Evolutionary conservation across 2,888 invertebrate species (phyloP).

Genomic region (Plebejus melissa): DNA sequence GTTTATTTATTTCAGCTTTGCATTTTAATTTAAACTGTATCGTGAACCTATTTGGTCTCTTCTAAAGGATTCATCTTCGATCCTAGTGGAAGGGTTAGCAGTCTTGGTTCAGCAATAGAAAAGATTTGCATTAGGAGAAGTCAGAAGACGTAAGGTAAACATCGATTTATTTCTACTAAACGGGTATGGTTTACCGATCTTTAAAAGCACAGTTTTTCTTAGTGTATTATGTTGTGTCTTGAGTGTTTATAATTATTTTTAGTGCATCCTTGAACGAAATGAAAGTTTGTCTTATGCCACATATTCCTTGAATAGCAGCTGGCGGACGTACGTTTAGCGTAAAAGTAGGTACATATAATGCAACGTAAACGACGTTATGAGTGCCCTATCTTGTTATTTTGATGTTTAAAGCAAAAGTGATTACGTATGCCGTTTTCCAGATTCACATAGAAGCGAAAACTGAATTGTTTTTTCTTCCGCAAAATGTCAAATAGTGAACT

Average conservation of each 20-base stretch:
- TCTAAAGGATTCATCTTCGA: conserved; percentile 71
- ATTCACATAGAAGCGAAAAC: conserved; percentile 51
- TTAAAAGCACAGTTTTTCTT: conserved; percentile 46
- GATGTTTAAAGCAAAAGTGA: conserved; percentile 43
- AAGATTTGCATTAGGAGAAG: conserved; percentile 76
- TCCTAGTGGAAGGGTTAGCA: conserved; percentile 76
- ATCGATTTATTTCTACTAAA: conserved; percentile 76
- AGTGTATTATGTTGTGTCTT: conserved; percentile 49
- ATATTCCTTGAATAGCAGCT: conserved; percentile 79
- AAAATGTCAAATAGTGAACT: conserved; percentile 76
- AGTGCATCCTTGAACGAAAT: conserved; percentile 78
- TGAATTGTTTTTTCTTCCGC: conserved; percentile 65
- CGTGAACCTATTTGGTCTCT: conserved; percentile 71
- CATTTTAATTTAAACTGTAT: conserved; percentile 77
- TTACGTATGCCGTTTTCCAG: conserved; percentile 48
- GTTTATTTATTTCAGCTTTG: conserved; percentile 79
- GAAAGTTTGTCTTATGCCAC: conserved; percentile 80
- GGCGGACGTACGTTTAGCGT: conserved; percentile 72
- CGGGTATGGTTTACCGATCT: conserved; percentile 58
- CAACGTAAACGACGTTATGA: conserved; percentile 59
- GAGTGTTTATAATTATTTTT: conserved; percentile 75
- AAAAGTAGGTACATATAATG: conserved; percentile 63
- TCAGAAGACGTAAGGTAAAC: conserved; percentile 80
- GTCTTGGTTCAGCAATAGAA: conserved; percentile 75
- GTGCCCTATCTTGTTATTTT: conserved; percentile 52